phyloP scores from a whole-genome alignment of 2,888 invertebrate species.

The Pyrrhosoma nymphula region DNA sequence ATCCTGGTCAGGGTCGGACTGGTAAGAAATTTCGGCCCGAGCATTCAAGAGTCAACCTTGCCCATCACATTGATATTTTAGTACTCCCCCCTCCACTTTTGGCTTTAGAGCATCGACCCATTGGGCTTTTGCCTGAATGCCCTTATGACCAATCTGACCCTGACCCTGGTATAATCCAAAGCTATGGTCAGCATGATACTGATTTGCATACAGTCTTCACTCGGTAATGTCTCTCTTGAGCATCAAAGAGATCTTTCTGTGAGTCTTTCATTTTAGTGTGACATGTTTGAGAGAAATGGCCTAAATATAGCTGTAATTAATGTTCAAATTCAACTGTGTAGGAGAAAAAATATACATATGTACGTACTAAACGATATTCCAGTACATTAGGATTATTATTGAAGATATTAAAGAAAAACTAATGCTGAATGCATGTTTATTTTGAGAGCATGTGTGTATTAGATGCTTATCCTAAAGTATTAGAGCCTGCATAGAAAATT shows the following conservation, averaged over 20 bases:
- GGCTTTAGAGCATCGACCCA: no score
- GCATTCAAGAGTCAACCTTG: no score
- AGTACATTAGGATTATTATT: not conserved
- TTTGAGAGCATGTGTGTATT: not conserved
- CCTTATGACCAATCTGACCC: no score
- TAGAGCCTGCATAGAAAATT: not conserved
- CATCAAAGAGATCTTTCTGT: not conserved
- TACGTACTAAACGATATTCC: not conserved
- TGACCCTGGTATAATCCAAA: not conserved
- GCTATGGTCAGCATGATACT: not conserved
- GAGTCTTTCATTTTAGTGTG: not conserved
- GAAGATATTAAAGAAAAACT: not conserved
- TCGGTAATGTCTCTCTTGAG: no score
- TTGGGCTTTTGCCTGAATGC: no score
- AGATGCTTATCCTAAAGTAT: not conserved
- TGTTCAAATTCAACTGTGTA: not conserved
- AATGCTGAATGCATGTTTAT: not conserved
- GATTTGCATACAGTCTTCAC: not conserved
- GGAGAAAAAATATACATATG: not conserved
- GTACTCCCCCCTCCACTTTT: no score
- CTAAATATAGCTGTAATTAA: not conserved
- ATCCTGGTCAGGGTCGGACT: no score
- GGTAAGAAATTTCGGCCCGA: no score
- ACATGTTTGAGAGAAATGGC: not conserved
- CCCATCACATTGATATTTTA: no score